Base-by-base conservation (phyloP, 2,797 vertebrate genomes). In the Hippopotamyrus pictus region DNA sequence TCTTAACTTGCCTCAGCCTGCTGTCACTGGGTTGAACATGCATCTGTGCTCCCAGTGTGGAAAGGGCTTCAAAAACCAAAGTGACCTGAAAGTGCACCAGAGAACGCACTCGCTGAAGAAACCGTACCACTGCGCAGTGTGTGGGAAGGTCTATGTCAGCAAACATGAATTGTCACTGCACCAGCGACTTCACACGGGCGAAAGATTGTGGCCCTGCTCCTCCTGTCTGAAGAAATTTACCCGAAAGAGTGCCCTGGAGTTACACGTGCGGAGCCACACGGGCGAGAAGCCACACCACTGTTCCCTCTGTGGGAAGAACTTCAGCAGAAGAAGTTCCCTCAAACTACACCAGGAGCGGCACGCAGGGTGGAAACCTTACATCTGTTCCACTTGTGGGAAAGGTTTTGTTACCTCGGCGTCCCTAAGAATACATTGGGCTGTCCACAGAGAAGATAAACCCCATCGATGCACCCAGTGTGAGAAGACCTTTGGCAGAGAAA, bases 221-320 rank as follows among this genome's bases (percentile, higher is more conserved):
- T 9, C 33, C 9, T 89, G 88, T 51, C 57, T 5, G 6, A 89
- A 89, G 88, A 51, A 41, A 29, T 89, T 89, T 41, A 22, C 29
- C 12, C 83, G 83, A 9, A 89, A 89, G 11, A 46, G 59, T 22
- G 88, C 12, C 5, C 82, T 89, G 19, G 25, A 48, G 25, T 3
- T 86, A 2, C 88, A 89, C 44, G 9, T 50, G 9, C 46, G 1
- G 8, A 69, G 46, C n/a, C 88, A 89, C 57, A 65, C 88, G 1
- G 88, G 82, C 1, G 88, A 89, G 44, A 89, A 59, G 22, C 88
- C 88, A 0, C 83, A 86, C 82, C 83, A n/a, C 25, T 89, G 88
- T 41, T 41, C 88, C 5, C 33, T 48, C 44, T 89, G 88, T 29
- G 57, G 46, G 25, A 89, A 69, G 29, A 69, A n/a, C 25, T 89